phyloP scores from a whole-genome alignment of 1,140 invertebrate species.

The Caenorhabditis remanei region DNA sequence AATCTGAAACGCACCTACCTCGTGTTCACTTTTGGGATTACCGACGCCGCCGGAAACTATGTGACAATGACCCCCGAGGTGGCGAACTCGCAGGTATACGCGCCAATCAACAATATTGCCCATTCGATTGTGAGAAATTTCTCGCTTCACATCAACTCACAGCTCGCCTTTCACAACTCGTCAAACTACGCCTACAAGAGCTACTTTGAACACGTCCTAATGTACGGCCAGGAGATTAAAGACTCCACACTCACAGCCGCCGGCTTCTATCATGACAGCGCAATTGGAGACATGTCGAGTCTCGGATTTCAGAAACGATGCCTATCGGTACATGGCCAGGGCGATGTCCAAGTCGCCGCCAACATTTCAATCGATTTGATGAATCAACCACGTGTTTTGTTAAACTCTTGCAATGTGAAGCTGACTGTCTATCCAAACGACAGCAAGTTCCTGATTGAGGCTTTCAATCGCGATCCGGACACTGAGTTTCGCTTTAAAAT shows the following conservation, averaged over 20 bases:
- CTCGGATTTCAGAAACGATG: not conserved
- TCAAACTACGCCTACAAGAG: not conserved
- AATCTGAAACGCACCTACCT: not conserved
- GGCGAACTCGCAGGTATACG: not conserved
- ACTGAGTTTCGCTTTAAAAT: not conserved
- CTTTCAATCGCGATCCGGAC: not conserved
- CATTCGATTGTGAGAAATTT: not conserved
- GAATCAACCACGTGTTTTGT: not conserved
- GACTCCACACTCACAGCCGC: not conserved
- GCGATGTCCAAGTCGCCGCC: not conserved
- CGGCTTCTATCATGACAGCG: not conserved
- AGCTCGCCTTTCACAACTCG: not conserved
- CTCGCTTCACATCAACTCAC: not conserved
- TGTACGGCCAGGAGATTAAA: not conserved
- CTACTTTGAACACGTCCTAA: not conserved
- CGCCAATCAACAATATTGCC: slow-evolving; percentile 16
- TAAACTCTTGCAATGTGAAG: not conserved
- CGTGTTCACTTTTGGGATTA: not conserved
- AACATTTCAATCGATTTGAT: slow-evolving; percentile 7
- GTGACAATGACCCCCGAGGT: not conserved
- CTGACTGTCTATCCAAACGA: not conserved
- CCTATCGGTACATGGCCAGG: not conserved
- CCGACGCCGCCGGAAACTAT: not conserved
- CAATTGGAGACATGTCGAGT: not conserved
- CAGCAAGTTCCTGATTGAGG: not conserved